Percentiles rank a stretch among this genome's conserved stretches.
phyloP scores from a whole-genome alignment of 1,140 invertebrate species.

The Pseudomyrmex concolor region DNA sequence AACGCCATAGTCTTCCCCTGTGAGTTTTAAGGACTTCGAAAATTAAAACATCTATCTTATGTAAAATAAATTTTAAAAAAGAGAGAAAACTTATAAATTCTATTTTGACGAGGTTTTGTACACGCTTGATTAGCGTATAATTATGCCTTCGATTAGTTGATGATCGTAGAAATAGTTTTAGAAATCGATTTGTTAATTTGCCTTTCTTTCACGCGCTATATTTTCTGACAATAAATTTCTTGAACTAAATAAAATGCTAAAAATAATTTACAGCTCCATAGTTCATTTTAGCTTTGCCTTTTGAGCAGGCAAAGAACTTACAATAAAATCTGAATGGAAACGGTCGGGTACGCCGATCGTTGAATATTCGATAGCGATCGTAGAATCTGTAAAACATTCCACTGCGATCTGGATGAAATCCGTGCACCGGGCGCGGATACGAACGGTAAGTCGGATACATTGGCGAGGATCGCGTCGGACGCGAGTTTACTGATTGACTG shows the following conservation, averaged over 20 bases:
- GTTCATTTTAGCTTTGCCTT: background rate
- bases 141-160: too few species aligned
- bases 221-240: too few species aligned
- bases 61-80: background rate
- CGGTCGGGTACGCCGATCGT: constrained; percentile 77
- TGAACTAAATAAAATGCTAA: too few species aligned
- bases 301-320: constrained; percentile 72
- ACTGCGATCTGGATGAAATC: constrained; percentile 67
- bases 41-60: background rate
- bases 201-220: too few species aligned
- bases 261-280: background rate
- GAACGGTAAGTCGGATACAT: constrained; percentile 78
- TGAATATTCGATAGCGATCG: constrained; percentile 82
- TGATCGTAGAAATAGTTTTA: too few species aligned
- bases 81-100: background rate
- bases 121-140: too few species aligned
- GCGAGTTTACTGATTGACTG: constrained; percentile 50
- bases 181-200: too few species aligned
- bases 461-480: constrained; percentile 25
- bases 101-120: background rate
- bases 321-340: constrained; percentile 83
- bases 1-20: constrained; percentile 87
- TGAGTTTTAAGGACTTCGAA: constrained; percentile 49
- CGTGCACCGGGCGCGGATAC: constrained; percentile 77
- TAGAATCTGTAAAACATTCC: constrained; percentile 84